A percentile compares a stretch with the other conserved stretches of the same genome.
These are phyloP conservation scores for Acanthosepion esculentum DNA, from an alignment of 2,888 invertebrate genomes.

Conservation along the genomic window DNA sequence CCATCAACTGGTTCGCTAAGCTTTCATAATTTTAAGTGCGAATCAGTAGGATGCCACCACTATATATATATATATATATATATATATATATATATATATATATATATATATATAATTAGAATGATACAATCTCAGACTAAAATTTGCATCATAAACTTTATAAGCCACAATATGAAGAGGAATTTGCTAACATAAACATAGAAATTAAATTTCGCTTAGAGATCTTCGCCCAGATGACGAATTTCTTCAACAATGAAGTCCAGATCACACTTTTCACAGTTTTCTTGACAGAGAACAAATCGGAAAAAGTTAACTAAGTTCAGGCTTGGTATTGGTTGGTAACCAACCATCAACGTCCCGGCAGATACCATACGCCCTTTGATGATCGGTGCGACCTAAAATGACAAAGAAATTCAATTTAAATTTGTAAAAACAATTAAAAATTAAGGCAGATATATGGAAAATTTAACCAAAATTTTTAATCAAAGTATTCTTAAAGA, in stretches of 20 bases:
- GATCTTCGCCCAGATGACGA: slow-evolving; percentile 92
- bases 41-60: too few species aligned
- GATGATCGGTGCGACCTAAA: slow-evolving; percentile 91
- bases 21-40: too few species aligned
- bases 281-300: slow-evolving; percentile 95
- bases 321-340: slow-evolving; percentile 89
- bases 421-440: too few species aligned
- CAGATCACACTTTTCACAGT: slow-evolving; percentile 90
- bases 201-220: slow-evolving; percentile 49
- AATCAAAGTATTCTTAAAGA: too few species aligned
- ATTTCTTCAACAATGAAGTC: slow-evolving; percentile 95
- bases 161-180: neutral
- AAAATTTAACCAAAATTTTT: neutral
- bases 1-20: too few species aligned
- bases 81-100: too few species aligned
- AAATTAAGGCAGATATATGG: neutral
- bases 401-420: neutral
- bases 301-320: slow-evolving; percentile 98
- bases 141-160: too few species aligned
- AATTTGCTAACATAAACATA: neutral
- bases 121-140: too few species aligned
- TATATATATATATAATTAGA: too few species aligned
- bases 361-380: slow-evolving; percentile 97
- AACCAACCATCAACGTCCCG: slow-evolving; percentile 97
- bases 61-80: accelerated